Conservation (phyloP, 2,888 invertebrate genomes). For the Cancer borealis region DNA sequence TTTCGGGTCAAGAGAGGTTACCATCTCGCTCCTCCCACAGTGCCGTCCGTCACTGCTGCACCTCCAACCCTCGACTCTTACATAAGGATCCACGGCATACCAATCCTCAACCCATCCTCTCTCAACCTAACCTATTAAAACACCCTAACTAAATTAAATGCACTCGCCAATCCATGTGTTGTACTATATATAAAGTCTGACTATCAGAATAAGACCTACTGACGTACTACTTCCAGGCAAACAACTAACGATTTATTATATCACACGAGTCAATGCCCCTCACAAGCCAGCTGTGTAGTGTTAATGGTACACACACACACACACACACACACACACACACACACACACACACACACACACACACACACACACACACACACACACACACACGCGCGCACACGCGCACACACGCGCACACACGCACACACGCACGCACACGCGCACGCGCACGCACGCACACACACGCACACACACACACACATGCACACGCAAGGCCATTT, state of each 20-base stretch:
- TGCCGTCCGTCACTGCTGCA: neutral
- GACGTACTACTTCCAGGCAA: neutral
- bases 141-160: neutral
- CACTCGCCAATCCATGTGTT: neutral
- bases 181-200: neutral
- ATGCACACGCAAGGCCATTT: too few species aligned
- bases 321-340: too few species aligned
- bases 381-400: too few species aligned
- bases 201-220: neutral
- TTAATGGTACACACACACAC: too few species aligned
- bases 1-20: neutral
- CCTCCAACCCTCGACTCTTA: neutral
- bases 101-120: neutral
- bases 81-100: neutral
- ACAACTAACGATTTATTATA: neutral
- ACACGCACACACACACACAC: too few species aligned
- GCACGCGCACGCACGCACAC: too few species aligned
- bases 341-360: too few species aligned
- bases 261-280: neutral
- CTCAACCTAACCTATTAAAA: neutral
- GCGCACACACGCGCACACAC: too few species aligned
- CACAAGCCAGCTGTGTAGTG: neutral
- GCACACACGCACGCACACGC: too few species aligned
- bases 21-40: neutral
- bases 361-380: too few species aligned